Base-by-base conservation (phyloP, 2,888 invertebrate species). In the Pristionchus maxplancki region DNA sequence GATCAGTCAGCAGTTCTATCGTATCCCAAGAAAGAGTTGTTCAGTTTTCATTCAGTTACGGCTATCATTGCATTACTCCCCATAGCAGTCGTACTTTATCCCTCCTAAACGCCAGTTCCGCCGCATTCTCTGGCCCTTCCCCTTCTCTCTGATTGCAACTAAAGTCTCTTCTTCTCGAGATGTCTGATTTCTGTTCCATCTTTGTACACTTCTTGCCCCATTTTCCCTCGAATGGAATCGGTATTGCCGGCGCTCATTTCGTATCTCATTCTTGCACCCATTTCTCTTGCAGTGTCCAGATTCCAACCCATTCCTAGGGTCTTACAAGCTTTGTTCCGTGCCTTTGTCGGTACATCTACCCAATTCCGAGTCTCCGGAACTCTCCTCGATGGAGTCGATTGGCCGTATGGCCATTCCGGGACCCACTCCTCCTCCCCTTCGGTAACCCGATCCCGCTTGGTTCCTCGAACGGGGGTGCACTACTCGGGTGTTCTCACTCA, bases 321-420 rank as follows among this genome's bases (percentile, higher is more conserved):
- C 44, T 78, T 78, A 40, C 44, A 78, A 78, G 78, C 78, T 48
- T 78, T 78, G 71, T 74, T 31, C 9, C 71, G 31, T 34, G 31
- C 71, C 78, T 78, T 78, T 78, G 48, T 78, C 78, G 78, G 78
- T 78, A n/a, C 44, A 48, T 74, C 64, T 31, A 31, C 17, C 6
- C 78, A 6, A 40, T 8, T 48, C 24, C 71, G 11, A 37, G 44
- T 44, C 44, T 44, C n/a, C 6, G 28, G 44, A 40, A 48, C 44
- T 78, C 78, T 44, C 13, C 3, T 8, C 44, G 8, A 58, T 58
- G 20, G 8, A 58, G 28, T 34, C 78, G 48, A 78, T 48, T 78
- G 44, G 34, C 78, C 78, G 44, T 78, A 78, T 78, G 78, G n/a
- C 78, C 48, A 78, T 78, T 78, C 78, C 78, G 78, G 78, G 78